A percentile compares a stretch with the other conserved stretches of the same genome.
These are phyloP conservation scores for Rhagoletis pomonella DNA, from an alignment of 1,140 invertebrate species.

Conservation along the genomic window DNA sequence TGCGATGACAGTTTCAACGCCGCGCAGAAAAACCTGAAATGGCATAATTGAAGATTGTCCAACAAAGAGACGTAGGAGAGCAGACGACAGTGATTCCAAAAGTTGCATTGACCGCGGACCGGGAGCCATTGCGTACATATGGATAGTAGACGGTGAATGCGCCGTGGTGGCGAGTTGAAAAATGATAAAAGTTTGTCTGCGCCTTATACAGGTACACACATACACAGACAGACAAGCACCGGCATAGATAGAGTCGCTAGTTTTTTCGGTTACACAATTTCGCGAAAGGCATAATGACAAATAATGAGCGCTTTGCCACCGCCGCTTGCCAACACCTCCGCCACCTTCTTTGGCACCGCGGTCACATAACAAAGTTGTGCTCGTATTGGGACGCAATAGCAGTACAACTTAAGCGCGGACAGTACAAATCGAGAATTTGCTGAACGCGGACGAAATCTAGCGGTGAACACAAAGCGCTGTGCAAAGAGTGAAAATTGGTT, in stretches of 20 bases:
- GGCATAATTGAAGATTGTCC: slow-evolving; percentile 45
- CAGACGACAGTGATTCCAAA: not conserved
- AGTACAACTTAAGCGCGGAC: not conserved
- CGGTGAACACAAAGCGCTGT: slow-evolving; percentile 22
- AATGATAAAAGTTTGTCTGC: slow-evolving; percentile 20
- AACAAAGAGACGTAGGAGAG: not conserved
- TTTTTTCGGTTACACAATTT: slow-evolving; percentile 66
- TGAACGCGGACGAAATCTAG: slow-evolving; percentile 36
- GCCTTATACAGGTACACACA: not conserved
- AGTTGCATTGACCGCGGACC: not conserved
- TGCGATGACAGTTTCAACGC: not conserved
- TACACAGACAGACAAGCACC: not conserved
- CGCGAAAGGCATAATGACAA: slow-evolving; percentile 73
- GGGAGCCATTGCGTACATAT: not conserved
- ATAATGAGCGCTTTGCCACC: slow-evolving; percentile 70
- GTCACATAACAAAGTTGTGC: not conserved
- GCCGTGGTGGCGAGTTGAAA: not conserved
- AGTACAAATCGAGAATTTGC: slow-evolving; percentile 40
- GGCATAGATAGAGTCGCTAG: slow-evolving; percentile 5
- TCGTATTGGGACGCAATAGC: not conserved
- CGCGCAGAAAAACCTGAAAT: slow-evolving; percentile 5
- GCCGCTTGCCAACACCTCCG: slow-evolving; percentile 30
- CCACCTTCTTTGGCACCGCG: not conserved
- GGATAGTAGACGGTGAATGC: not conserved
- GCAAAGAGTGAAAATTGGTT: slow-evolving; percentile 18